Evolutionary conservation across 2,797 vertebrate species (phyloP), one percentile per base, ranked within the genome.

Genomic region (Paedocypris micromegethes): DNA sequence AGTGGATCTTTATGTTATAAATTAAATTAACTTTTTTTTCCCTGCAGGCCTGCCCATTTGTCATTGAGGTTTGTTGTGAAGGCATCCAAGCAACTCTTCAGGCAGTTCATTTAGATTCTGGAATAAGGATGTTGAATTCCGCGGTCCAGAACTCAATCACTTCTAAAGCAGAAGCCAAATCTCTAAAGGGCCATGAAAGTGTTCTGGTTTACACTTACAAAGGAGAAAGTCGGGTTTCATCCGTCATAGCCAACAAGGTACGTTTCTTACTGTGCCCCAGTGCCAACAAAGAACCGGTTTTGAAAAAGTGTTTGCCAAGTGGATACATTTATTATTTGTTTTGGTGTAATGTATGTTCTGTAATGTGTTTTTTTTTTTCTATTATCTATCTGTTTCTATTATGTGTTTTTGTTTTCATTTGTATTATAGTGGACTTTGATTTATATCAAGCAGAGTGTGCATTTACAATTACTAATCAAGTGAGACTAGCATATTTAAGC

Each of bases 211-310:
- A 94, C 78, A 96, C 90, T 6, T 88, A 85, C 67, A 85, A 65
- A 67, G 83, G 75, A n/a, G 88, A 92, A 59, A 86, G 83, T 72
- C 89, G 92, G 76, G 86, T 98, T 79, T 92, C 91, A 2, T 89
- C 93, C 44, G 87, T 93, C 58, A 90, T 96, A 76, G 90, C 92
- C 79, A 98, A 97, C 67, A 93, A 96, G 93, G 94, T 96, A 87
- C n/a, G 41, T n/a, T 50, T 38, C n/a, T 51, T 38, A 8, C 6
- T 51, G 6, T 46, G 47, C 9, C 5, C 23, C 38, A 40, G 23
- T 23, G 23, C 23, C 23, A 23, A 23, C 23, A 23, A 23, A 23
- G 23, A 23, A 23, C 23, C 23, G 23, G 23, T 23, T 23, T 23
- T 23, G 23, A 23, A 23, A 1, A 23, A 23, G 23, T 23, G 23